phyloP scores from a whole-genome alignment of 2,888 invertebrate species.

The Platerodrilus igneus region DNA sequence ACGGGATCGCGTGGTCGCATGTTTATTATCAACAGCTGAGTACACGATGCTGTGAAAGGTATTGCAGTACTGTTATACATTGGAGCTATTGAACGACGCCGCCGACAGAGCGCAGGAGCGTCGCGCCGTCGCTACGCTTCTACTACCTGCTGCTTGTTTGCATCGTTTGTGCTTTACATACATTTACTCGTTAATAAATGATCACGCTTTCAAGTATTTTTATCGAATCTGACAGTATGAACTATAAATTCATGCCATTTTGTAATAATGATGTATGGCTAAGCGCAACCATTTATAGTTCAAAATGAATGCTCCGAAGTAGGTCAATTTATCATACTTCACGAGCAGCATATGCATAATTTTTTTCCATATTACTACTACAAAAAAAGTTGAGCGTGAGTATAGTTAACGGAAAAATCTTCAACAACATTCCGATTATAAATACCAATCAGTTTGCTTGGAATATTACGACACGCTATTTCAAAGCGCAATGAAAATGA shows the following conservation, averaged over 20 bases:
- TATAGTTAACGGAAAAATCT: too few relatives aligned
- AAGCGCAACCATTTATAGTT: too few relatives aligned
- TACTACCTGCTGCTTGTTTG: conserved; percentile 45
- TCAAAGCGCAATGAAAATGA: too few relatives aligned
- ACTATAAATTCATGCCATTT: conserved; percentile 12
- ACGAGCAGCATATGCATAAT: too few relatives aligned
- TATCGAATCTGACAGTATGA: conserved; percentile 15
- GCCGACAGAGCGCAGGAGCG: conserved; percentile 44
- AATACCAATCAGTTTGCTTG: too few relatives aligned
- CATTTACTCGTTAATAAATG: conserved; percentile 40
- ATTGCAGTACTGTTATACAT: conserved; percentile 46
- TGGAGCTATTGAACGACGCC: conserved; percentile 47
- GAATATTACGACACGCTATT: too few relatives aligned
- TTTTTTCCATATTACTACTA: too few relatives aligned
- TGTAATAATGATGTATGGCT: too few relatives aligned
- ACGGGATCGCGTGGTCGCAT: conserved; percentile 25
- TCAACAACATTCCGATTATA: too few relatives aligned
- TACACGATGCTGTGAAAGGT: conserved; percentile 46
- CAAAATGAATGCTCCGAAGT: too few relatives aligned
- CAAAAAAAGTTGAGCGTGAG: too few relatives aligned
- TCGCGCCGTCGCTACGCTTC: conserved; percentile 42
- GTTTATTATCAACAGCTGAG: conserved; percentile 38
- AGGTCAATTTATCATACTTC: too few relatives aligned
- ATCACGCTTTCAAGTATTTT: conserved; percentile 38
- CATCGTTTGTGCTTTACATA: conserved; percentile 34